Evolutionary conservation across 2,113 vertebrate genomes (phyloP), one percentile per base, ranked within the genome.

Genomic region (Ptilonorhynchus violaceus): DNA sequence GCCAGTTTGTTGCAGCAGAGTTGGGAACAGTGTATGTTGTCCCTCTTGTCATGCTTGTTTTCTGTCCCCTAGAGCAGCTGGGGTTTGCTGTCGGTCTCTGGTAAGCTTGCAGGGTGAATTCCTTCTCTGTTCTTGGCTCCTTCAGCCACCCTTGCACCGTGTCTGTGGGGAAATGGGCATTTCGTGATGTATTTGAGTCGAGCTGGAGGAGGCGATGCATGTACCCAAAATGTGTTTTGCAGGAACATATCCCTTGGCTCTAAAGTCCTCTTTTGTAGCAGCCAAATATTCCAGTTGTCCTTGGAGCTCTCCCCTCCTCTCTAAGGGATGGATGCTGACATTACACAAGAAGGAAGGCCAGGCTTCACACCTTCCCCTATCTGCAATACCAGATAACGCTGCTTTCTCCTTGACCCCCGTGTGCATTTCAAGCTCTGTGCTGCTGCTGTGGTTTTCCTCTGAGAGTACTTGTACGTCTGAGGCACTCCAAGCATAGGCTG

Each of bases 1-100:
- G 88, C 73, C 44, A 55, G 64, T 92, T 82, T 73, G 63, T 82
- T 58, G 79, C 68, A 91, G 68, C 28, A 39, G 49, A 56, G 63
- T 77, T 94, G 88, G 87, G 81, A 92, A 89, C 88, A 66, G 69
- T 75, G 74, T 96, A 77, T 77, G 46, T 96, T 96, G 95, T 94
- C 87, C 64, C 70, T 88, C 33, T 72, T 66, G 73, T 58, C 44
- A 14, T 19, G 5, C 39, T 70, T 92, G 64, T 80, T 79, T 83
- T 85, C 88, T 89, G 37, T 97, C 42, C 70, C 80, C 10, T 67
- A 60, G 85, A 92, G 76, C 88, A 91, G 69, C 64, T 89, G 78
- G 50, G 63, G 56, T 80, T 82, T 56, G 23, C 41, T 80, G 31
- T 52, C 62, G 5, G 18, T 88, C 80, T 95, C 92, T 80, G 93